These are phyloP conservation scores for Crotalus helleri DNA, from an alignment of 2,113 vertebrate species.

Conservation along the genomic window DNA sequence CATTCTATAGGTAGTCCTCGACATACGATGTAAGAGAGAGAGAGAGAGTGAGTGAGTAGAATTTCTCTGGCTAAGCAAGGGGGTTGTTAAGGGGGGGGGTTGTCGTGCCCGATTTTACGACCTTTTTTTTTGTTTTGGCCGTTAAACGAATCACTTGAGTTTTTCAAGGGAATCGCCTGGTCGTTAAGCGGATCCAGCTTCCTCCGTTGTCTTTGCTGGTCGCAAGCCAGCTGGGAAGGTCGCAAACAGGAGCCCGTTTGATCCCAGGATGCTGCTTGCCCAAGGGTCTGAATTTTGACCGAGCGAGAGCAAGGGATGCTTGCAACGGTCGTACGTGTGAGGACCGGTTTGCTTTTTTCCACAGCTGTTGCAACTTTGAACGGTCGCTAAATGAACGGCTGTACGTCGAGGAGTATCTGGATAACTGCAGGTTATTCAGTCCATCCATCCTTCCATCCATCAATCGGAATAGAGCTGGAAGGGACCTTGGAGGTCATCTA, in stretches of 20 bases:
- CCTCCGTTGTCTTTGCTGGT: background rate
- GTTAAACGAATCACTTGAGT: background rate
- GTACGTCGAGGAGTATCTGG: background rate
- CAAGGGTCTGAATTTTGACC: too few species aligned
- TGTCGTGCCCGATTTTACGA: fast-evolving
- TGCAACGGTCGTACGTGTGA: background rate
- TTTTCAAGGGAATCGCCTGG: background rate
- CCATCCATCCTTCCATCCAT: too few species aligned
- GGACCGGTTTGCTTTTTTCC: background rate
- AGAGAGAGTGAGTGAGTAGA: background rate
- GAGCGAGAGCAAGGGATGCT: too few species aligned
- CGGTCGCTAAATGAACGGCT: background rate
- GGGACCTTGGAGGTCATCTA: too few species aligned
- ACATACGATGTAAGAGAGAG: background rate
- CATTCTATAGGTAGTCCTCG: background rate
- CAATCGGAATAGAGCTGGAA: too few species aligned
- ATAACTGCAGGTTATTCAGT: too few species aligned
- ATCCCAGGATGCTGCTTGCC: too few species aligned
- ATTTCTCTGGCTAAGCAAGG: background rate
- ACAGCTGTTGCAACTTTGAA: background rate
- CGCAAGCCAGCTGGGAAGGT: background rate
- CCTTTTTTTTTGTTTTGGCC: background rate
- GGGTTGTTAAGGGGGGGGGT: background rate
- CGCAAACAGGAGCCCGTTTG: too few species aligned
- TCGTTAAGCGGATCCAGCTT: background rate